These are phyloP conservation scores for Drosophila fuyamai DNA, from an alignment of 1,140 invertebrate species.

Conservation along the genomic window DNA sequence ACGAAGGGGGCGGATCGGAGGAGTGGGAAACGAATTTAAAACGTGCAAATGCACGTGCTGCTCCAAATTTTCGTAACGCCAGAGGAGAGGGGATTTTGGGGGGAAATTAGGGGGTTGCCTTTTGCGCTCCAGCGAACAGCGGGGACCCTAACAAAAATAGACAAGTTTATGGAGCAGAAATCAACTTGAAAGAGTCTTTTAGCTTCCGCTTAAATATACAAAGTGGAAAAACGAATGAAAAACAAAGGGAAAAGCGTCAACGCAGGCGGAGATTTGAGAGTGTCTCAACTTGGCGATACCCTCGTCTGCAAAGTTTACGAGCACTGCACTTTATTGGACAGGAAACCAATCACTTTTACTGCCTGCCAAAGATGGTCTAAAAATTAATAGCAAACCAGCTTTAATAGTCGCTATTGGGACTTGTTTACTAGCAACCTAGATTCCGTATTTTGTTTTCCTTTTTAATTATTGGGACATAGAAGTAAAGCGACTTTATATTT, in stretches of 20 bases:
- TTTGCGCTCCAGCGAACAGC: slow-evolving; percentile 65
- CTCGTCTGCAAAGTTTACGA: background rate
- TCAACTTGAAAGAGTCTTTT: slow-evolving; percentile 81
- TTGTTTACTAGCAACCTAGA: background rate
- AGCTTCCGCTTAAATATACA: slow-evolving; percentile 74
- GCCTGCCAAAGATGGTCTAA: background rate
- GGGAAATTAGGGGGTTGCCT: slow-evolving; percentile 21
- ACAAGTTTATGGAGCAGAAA: slow-evolving; percentile 83
- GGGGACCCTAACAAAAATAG: slow-evolving; percentile 67
- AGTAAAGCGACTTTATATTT: no score
- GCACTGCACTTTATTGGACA: slow-evolving; percentile 7
- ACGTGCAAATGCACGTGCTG: slow-evolving; percentile 82
- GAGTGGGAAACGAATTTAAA: slow-evolving; percentile 48
- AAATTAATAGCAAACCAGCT: background rate
- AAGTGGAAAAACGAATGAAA: slow-evolving; percentile 53
- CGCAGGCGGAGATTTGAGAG: background rate
- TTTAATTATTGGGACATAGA: background rate
- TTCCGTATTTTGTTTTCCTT: background rate
- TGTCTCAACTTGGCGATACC: slow-evolving; percentile 13
- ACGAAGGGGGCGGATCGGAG: slow-evolving; percentile 7
- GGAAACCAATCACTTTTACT: slow-evolving; percentile 11
- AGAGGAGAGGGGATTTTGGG: slow-evolving; percentile 26
- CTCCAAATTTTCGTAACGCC: slow-evolving; percentile 62
- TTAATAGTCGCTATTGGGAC: background rate
- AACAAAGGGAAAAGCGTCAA: slow-evolving; percentile 19